Base-by-base conservation (phyloP, 2,888 invertebrate species). In the Thelaira solivaga region DNA sequence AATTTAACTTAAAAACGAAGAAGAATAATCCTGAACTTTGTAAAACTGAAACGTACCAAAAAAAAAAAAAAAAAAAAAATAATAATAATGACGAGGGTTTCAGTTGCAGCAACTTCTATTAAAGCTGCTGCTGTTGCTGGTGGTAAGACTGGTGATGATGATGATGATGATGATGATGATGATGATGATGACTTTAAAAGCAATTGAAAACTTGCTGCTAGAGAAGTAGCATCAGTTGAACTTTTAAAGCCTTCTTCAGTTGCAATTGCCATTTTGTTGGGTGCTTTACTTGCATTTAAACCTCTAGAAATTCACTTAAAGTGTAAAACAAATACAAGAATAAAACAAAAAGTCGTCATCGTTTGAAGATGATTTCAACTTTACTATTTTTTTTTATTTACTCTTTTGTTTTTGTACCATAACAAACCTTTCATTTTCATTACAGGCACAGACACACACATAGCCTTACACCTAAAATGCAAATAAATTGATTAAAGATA, bases 161-260 rank as follows among this genome's bases (percentile, higher is more conserved):
- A n/a, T 10, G 11, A 31, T 43, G n/a, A 11, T 73, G 57, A 45
- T 18, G 31, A 51, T 18, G 7, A 8, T 34, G 34, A 16, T 59
- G 59, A 61, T 61, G 59, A n/a, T 41, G 53, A 67, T 34, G 53
- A 34, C 43, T 43, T 24, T 36, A 45, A 24, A 68, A 18, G 24
- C 34, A 34, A 24, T n/a, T 36, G 18, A 34, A 47, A 57, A 31
- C 20, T 47, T 55, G 34, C 6, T 36, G 49, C n/a, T n/a, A n/a
- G 16, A 62, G 62, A 24, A 34, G 65, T 39, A 49, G 65, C 61
- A 57, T 62, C 62, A 65, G 69, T 74, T 78, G 69, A 74, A 78
- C 78, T 71, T 74, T 78, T 34, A 64, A 47, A 62, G 73, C 49
- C 78, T 78, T 78, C 78, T 78, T 78, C 78, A 78, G 78, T 78